phyloP scores from a whole-genome alignment of 2,888 invertebrate species.

The Lasioglossum villosulum region DNA sequence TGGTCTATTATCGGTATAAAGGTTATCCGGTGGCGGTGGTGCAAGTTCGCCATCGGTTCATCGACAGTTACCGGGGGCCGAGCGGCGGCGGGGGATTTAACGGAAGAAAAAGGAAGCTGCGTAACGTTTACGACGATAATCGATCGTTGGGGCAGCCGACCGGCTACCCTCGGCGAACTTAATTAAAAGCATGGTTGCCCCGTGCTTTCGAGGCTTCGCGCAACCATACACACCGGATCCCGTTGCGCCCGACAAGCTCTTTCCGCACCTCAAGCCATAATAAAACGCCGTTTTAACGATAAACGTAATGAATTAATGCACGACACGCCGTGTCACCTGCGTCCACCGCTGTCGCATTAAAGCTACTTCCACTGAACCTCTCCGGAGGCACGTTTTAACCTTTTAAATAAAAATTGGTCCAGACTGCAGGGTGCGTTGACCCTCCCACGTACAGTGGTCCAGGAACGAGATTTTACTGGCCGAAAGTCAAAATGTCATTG shows the following conservation, averaged over 20 bases:
- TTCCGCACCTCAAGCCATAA: slow-evolving; percentile 3
- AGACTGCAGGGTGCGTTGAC: too few relatives aligned
- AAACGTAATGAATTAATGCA: slow-evolving; percentile 54
- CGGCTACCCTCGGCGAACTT: slow-evolving; percentile 45
- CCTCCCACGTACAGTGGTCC: too few relatives aligned
- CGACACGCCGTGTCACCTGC: slow-evolving; percentile 52
- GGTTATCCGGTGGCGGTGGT: slow-evolving; percentile 25
- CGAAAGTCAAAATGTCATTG: too few relatives aligned
- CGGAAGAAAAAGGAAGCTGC: slow-evolving; percentile 7
- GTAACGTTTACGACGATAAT: slow-evolving; percentile 56
- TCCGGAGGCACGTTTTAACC: not conserved
- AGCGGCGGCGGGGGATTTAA: too few relatives aligned
- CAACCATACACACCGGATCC: slow-evolving; percentile 25
- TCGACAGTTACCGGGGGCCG: not conserved
- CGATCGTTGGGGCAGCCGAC: slow-evolving; percentile 57
- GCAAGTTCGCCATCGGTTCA: slow-evolving; percentile 23
- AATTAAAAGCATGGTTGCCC: slow-evolving; percentile 64
- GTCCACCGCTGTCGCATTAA: not conserved
- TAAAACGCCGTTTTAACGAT: slow-evolving; percentile 29
- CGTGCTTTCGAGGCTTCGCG: slow-evolving; percentile 17
- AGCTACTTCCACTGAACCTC: not conserved
- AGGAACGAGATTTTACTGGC: too few relatives aligned
- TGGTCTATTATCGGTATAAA: slow-evolving; percentile 53
- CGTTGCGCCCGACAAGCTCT: not conserved
- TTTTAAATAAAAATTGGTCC: not conserved